Base-by-base conservation (phyloP, 2,888 invertebrate species). In the Latrodectus elegans region DNA sequence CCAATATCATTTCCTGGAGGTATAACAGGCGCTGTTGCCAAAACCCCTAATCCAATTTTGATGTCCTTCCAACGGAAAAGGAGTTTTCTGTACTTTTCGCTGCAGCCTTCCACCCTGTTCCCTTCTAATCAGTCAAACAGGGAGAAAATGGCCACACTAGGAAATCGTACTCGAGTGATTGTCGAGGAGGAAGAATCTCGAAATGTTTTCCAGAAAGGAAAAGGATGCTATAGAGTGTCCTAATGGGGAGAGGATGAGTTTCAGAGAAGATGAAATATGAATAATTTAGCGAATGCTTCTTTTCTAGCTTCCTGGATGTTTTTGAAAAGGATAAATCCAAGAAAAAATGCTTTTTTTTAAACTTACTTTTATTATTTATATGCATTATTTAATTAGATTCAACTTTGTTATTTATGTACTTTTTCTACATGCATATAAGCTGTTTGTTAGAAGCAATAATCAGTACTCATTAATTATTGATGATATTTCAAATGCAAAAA, bases 61-160 rank as follows among this genome's bases (percentile, higher is more conserved):
- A 74, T 67, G 73, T 51, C 55, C 49, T 60, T 49, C 64, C 60
- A n/a, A 17, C 17, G 71, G 64, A 64, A 52, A 15, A 70, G 70
- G 60, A 51, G 82, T 22, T 68, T 76, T 72, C 82, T 51, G 75
- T 70, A 60, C 75, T 68, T 77, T 11, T 49, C 14, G 22, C n/a
- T 71, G 64, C 72, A 22, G 64, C 51, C 64, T 38, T 38, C 38
- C 38, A 38, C 80, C 80, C 64, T 80, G 72, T 72, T 71, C 38
- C 68, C 70, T 38, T 75, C 82, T 83, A 76, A 83, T 75, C 74
- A 83, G 68, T 83, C 82, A 83, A 75, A 76, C 74, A 76, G 82
- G 70, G 22, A 12, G 74, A 14, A 17, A 68, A 64, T 51, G 55
- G 55, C 68, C 75, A 70, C 49, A 53, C 52, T 22, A 51, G 49